Evolutionary conservation across 2,888 invertebrate genomes (phyloP).

Genomic region (Lithophane socia): DNA sequence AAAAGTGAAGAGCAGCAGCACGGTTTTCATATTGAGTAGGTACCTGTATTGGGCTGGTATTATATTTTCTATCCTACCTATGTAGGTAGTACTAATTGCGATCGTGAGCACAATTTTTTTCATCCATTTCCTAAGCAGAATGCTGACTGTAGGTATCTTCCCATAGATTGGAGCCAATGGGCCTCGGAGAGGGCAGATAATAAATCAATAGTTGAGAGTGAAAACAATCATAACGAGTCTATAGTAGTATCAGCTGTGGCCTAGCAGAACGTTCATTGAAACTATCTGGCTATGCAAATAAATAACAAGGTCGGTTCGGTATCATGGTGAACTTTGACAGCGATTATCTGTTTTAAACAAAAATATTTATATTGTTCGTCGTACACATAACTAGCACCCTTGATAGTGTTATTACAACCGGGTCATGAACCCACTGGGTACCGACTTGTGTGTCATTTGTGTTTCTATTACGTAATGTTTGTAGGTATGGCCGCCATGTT

Average conservation of each 20-base stretch:
- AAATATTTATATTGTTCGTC: constrained; percentile 80
- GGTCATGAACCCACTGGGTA: constrained; percentile 64
- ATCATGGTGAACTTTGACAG: constrained; percentile 83
- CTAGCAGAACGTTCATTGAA: constrained; percentile 52
- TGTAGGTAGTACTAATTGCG: not conserved
- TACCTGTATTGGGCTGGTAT: not conserved
- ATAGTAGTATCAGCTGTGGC: constrained; percentile 35
- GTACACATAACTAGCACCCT: constrained; percentile 67
- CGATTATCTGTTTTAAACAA: constrained; percentile 76
- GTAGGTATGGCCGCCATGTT: constrained; percentile 42
- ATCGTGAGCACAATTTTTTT: not conserved
- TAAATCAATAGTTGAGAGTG: not conserved
- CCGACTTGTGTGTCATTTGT: constrained; percentile 41
- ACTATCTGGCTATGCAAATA: constrained; percentile 72
- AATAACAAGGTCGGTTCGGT: constrained; percentile 75
- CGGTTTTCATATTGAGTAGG: not conserved
- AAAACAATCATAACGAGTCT: not conserved
- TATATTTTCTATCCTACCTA: not conserved
- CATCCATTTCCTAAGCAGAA: not conserved
- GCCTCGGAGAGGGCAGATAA: not conserved
- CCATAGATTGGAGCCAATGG: not conserved
- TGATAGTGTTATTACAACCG: constrained; percentile 74
- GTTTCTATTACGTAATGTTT: constrained; percentile 73
- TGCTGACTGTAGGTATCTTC: not conserved
- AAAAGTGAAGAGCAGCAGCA: not conserved